These are phyloP conservation scores for Thaumatotibia leucotreta DNA, from an alignment of 1,140 invertebrate genomes.

Conservation along the genomic window DNA sequence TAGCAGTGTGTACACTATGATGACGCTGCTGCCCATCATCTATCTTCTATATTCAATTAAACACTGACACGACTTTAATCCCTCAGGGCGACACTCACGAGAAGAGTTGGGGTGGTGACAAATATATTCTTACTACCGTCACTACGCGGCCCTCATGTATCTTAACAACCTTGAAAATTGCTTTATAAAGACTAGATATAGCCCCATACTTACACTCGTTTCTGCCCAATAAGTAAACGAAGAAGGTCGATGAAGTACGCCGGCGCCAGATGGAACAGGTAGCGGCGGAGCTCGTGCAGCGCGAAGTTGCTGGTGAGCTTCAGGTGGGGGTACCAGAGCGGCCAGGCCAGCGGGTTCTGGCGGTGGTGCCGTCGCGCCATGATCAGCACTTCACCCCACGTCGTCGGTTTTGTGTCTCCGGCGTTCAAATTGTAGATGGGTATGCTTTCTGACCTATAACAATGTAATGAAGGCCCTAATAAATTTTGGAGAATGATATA, in stretches of 20 bases:
- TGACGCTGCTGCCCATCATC: too few species aligned
- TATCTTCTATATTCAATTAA: too few species aligned
- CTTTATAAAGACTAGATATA: not conserved
- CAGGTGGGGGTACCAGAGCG: conserved; percentile 35
- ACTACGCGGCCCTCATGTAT: not conserved
- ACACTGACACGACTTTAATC: too few species aligned
- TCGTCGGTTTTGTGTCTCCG: not conserved
- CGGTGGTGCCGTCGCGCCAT: not conserved
- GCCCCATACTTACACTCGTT: not conserved
- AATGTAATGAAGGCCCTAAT: not conserved
- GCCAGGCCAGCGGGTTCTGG: not conserved
- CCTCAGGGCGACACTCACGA: too few species aligned
- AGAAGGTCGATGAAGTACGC: not conserved
- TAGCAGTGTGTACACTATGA: too few species aligned
- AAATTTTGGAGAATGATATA: too few species aligned
- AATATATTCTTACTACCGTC: too few species aligned
- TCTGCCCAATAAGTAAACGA: not conserved
- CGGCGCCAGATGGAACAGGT: not conserved
- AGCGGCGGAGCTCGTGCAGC: conserved; percentile 16
- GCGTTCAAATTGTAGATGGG: not conserved
- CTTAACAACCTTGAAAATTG: not conserved
- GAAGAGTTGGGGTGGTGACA: too few species aligned
- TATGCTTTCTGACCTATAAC: not conserved
- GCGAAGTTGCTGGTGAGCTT: conserved; percentile 78
- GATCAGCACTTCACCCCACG: not conserved